phyloP scores from a whole-genome alignment of 2,113 vertebrate genomes.

The Pseudolaguvia tuberculata region DNA sequence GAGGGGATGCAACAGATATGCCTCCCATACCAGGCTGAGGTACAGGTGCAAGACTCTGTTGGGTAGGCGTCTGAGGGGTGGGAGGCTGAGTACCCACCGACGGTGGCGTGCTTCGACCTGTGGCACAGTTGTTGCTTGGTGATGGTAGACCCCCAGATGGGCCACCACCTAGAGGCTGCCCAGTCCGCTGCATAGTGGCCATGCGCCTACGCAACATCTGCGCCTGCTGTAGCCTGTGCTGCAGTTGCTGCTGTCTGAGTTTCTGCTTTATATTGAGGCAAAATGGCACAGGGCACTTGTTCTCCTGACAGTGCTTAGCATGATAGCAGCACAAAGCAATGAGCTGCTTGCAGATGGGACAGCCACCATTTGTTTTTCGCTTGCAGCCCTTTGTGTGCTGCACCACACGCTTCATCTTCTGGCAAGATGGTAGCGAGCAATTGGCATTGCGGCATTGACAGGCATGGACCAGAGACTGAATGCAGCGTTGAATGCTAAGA shows the following conservation, averaged over 20 bases:
- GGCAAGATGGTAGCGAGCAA: constrained; percentile 92
- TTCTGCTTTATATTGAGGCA: constrained; percentile 99
- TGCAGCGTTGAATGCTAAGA: constrained; percentile 95
- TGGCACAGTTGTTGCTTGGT: constrained; percentile 66
- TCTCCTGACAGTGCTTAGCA: constrained; percentile 98
- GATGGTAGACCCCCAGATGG: constrained; percentile 78
- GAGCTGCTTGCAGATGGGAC: constrained; percentile 97
- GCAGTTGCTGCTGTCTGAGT: constrained; percentile 91
- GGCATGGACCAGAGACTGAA: constrained; percentile 94
- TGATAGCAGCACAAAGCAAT: constrained; percentile 98
- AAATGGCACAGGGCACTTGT: constrained; percentile 97
- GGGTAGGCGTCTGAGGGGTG: constrained; percentile 83
- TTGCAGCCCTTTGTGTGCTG: constrained; percentile 97
- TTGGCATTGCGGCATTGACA: constrained; percentile 98
- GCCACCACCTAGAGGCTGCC: constrained; percentile 68
- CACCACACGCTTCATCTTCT: constrained; percentile 98
- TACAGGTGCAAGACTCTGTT: constrained; percentile 51
- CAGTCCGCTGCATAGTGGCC: constrained; percentile 92
- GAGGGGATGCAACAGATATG: constrained; percentile 46
- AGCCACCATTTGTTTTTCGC: constrained; percentile 93
- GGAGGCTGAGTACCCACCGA: constrained; percentile 84
- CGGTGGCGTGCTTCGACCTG: constrained; percentile 81
- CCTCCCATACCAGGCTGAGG: constrained; percentile 59
- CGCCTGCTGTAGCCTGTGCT: constrained; percentile 93
- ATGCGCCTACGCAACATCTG: constrained; percentile 94